Evolutionary conservation across 2,113 vertebrate species (phyloP).

Genomic region (Pardalotus punctatus): DNA sequence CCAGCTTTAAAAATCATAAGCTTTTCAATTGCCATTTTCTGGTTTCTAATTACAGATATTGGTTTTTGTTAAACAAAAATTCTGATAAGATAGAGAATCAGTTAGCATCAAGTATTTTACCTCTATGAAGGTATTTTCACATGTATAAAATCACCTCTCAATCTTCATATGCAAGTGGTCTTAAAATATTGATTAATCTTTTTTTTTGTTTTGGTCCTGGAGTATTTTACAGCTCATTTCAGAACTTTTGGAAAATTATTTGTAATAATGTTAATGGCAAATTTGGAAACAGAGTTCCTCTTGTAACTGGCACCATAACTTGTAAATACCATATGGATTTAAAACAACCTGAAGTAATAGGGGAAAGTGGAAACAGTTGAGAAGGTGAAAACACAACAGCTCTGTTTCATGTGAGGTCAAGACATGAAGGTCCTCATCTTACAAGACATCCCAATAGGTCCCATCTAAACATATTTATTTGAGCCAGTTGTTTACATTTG

Average conservation of each 20-base stretch:
- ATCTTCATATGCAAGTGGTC: neutral
- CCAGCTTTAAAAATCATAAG: neutral
- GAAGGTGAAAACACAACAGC: neutral
- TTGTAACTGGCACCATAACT: neutral
- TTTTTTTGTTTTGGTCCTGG: neutral
- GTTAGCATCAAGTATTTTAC: neutral
- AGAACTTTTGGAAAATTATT: neutral
- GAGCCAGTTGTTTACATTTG: neutral
- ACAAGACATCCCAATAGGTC: neutral
- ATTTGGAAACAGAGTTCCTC: neutral
- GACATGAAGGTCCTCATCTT: neutral
- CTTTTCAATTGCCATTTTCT: neutral
- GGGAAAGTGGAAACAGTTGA: neutral
- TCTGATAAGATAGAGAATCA: neutral
- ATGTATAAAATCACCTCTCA: neutral
- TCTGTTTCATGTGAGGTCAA: neutral
- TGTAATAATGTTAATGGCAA: neutral
- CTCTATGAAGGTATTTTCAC: neutral
- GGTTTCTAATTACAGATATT: neutral
- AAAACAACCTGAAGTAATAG: neutral
- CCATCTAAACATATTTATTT: neutral
- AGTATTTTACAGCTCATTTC: neutral
- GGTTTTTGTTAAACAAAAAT: fast-evolving
- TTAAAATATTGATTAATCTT: neutral
- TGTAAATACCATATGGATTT: neutral